Percentiles rank a stretch among this genome's conserved stretches.
Evolutionary conservation across 1,140 invertebrate genomes (phyloP).

Genomic region (Teleogryllus occipitalis): DNA sequence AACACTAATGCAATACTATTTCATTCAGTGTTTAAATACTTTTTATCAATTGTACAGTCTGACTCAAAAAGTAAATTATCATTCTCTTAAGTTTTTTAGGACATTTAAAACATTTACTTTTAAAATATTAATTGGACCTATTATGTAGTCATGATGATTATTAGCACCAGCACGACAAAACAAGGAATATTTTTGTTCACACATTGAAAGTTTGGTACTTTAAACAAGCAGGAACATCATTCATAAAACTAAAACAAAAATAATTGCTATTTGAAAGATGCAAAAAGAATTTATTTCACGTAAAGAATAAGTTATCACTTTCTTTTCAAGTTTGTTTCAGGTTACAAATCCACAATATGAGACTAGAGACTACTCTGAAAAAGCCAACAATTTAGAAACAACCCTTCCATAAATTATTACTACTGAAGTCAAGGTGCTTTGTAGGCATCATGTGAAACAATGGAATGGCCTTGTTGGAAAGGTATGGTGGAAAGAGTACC

Average conservation of each 20-base stretch:
- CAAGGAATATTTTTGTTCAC: not conserved
- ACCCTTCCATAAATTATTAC: not conserved
- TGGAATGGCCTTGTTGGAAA: not conserved
- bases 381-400: not conserved
- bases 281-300: not conserved
- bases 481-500: not conserved
- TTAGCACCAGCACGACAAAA: not conserved
- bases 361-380: conserved; percentile 1
- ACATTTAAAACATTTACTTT: too few species aligned
- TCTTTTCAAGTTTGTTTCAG: not conserved
- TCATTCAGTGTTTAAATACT: too few species aligned
- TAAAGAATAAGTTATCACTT: conserved; percentile 6
- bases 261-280: not conserved
- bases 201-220: not conserved
- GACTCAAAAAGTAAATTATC: too few species aligned
- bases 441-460: not conserved
- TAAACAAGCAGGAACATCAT: too few species aligned
- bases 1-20: too few species aligned
- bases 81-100: too few species aligned
- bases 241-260: too few species aligned
- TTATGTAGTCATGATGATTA: not conserved
- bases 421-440: not conserved
- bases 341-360: conserved; percentile 5
- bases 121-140: too few species aligned
- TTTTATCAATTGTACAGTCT: too few species aligned